Base-by-base conservation (phyloP, 2,797 vertebrate genomes). In the Cossypha niveicapilla region DNA sequence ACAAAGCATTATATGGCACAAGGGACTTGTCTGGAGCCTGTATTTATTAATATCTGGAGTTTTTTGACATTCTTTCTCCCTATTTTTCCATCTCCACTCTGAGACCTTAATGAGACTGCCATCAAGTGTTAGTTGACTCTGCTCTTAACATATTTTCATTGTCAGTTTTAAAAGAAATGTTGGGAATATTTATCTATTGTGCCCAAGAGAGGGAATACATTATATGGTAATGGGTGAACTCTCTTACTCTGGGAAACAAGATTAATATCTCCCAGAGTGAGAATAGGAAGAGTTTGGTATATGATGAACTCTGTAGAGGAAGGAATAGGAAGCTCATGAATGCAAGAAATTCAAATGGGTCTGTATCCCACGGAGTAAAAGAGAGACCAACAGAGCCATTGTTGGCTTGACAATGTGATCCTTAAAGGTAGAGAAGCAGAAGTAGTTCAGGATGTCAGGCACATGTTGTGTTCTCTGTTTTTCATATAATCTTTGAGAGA, bases 271-370 rank as follows among this genome's bases (percentile, higher is more conserved):
- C 67, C 56, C 37, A 70, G 63, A 90, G 53, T 66, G 50, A 93
- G 67, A 90, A 74, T 16, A 70, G 42, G 63, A 92, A 53, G 68
- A 93, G 39, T 94, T 84, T 94, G 88, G 34, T 90, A 8, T 81
- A 30, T 86, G 62, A 81, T 70, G 77, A 82, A 42, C 77, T 95
- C 85, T 47, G 56, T 32, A 86, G 63, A 79, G 8, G 25, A 84
- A 94, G 73, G 66, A 91, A 81, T 65, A 72, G 25, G 47, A 91
- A 92, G 24, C n/a, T 65, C 53, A 63, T 95, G 83, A 94, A 96
- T 92, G 53, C 27, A 50, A 90, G 53, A 90, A 94, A 96, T 86
- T 94, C 66, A 94, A 94, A 93, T 92, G 24, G 15, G 6, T 4
- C 44, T 84, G 45, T 60, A 84, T 92, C 71, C 73, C 32, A 85